Evolutionary conservation across 2,888 invertebrate species (phyloP), one percentile per base, ranked within the genome.

Genomic region (Megalurothrips usitatus): DNA sequence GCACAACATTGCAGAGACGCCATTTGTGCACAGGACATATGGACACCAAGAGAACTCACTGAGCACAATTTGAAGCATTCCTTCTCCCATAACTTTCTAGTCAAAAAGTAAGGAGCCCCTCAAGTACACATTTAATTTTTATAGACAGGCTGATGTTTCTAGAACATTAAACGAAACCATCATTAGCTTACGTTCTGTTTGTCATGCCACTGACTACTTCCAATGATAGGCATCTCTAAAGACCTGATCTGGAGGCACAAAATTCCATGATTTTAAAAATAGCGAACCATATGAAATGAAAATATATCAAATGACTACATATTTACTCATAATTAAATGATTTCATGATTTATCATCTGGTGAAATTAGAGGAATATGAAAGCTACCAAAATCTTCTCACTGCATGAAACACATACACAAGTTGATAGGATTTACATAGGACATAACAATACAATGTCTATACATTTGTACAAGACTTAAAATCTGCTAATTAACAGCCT

Each of bases 251-350:
- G 23, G 68, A 75, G 68, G 68, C 68, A 75, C 68, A 26, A 26
- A 26, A 26, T 75, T 75, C 68, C 68, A 68, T 75, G 68, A 75
- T 75, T 79, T 78, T 79, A 48, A 81, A 28, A 81, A 78, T 43
- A 81, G 78, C 23, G 81, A 49, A 49, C 79, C 49, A 49, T 79
- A 79, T 26, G 23, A 75, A 81, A 81, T 81, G 78, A 81, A 81
- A 81, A 81, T 81, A 78, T 52, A 81, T 78, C 79, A 49, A 79
- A 79, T 79, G 79, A 79, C 79, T 79, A 79, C 52, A 49, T 58
- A 79, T n/a, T 75, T 26, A 75, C 23, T 75, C 68, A 75, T 75
- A 26, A 75, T 75, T 75, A 75, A 75, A 75, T 75, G 68, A 75
- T 75, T 26, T 75, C 68, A 75, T 75, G 68, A 75, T 75, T 26